Conservation (phyloP, 2,113 vertebrate species). For the Cryptoleucopteryx plumbea region DNA sequence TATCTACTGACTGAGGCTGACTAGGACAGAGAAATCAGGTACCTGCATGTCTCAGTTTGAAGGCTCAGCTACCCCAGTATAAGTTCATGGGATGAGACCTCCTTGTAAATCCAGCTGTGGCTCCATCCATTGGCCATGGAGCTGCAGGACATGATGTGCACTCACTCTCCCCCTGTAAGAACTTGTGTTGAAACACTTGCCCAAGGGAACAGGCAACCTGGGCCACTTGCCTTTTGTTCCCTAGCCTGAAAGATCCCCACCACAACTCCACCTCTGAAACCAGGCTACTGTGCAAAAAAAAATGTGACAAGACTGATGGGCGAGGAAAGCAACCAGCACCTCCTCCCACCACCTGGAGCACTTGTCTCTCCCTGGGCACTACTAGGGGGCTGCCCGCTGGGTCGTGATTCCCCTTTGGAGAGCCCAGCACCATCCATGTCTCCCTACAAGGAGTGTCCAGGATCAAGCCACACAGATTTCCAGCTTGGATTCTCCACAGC, state of each 20-base stretch:
- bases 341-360: neutral
- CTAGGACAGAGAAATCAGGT: neutral
- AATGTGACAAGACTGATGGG: neutral
- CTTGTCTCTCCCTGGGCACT: neutral
- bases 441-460: neutral
- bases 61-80: neutral
- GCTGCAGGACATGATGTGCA: neutral
- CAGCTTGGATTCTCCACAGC: neutral
- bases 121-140: neutral
- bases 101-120: neutral
- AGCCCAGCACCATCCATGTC: neutral
- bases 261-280: neutral
- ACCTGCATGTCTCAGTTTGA: neutral
- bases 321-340: neutral
- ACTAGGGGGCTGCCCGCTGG: accelerated
- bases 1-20: neutral
- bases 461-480: neutral
- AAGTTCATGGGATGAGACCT: neutral
- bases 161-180: neutral
- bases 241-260: neutral
- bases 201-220: neutral
- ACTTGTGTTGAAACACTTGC: neutral
- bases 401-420: neutral
- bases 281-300: neutral
- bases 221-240: neutral